Evolutionary conservation across 1,140 invertebrate species (phyloP).

Genomic region (Aphidius ervi): DNA sequence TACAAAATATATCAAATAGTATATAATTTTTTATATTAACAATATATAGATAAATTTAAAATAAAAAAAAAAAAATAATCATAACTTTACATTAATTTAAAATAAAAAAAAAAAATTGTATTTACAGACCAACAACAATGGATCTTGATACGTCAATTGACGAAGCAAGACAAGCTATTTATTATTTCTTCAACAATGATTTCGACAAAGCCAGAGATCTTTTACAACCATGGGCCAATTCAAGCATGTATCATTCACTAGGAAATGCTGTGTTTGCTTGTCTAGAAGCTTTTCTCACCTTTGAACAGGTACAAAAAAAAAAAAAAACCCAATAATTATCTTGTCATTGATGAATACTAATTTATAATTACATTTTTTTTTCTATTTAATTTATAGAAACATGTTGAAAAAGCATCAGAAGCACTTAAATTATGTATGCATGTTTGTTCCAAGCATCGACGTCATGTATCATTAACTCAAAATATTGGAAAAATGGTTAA

Average conservation of each 20-base stretch:
- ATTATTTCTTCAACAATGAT: constrained; percentile 85
- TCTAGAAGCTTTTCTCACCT: constrained; percentile 88
- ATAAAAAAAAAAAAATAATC: neutral
- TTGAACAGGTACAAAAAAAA: constrained; percentile 67
- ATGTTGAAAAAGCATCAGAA: constrained; percentile 69
- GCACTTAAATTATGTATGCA: constrained; percentile 69
- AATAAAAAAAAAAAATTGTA: no score
- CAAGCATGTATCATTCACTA: constrained; percentile 90
- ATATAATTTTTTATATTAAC: no score
- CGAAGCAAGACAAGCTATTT: constrained; percentile 68
- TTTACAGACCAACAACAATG: constrained; percentile 44
- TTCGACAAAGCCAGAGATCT: constrained; percentile 74
- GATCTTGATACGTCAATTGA: constrained; percentile 62
- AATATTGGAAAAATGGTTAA: constrained; percentile 79
- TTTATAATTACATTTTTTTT: neutral
- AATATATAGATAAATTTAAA: no score
- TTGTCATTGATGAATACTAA: neutral
- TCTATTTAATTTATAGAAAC: constrained; percentile 51
- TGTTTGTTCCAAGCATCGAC: constrained; percentile 72
- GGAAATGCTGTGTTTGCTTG: constrained; percentile 85
- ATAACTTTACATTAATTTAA: no score
- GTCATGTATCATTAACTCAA: constrained; percentile 70
- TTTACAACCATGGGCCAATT: constrained; percentile 72
- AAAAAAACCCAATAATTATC: constrained; percentile 21
- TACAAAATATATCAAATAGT: no score